Evolutionary conservation across 2,888 invertebrate species (phyloP).

Genomic region (Melipona beecheii): DNA sequence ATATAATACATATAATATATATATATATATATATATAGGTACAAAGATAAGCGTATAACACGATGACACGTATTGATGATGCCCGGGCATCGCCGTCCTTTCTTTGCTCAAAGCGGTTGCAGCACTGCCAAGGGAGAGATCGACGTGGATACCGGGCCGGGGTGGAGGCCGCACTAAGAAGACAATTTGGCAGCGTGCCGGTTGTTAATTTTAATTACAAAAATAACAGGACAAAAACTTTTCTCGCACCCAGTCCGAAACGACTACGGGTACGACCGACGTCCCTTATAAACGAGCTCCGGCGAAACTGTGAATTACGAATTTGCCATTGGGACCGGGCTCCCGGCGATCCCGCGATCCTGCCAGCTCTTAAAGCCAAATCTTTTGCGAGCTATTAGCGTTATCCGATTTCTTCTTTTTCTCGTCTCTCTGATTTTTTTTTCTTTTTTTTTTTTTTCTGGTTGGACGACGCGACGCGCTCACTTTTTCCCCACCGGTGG

Average conservation of each 20-base stretch:
- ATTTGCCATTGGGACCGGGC: conserved; percentile 42
- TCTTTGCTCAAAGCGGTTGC: conserved; percentile 51
- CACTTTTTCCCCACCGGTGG: not conserved
- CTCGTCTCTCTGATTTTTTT: not conserved
- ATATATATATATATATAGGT: not conserved
- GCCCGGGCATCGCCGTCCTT: conserved; percentile 80
- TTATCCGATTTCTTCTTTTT: not conserved
- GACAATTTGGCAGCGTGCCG: conserved; percentile 83
- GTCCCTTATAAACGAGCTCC: conserved; percentile 55
- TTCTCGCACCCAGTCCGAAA: conserved; percentile 35
- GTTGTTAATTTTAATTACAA: conserved; percentile 83
- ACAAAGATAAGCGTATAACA: conserved; percentile 69
- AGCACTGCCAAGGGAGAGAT: conserved; percentile 63
- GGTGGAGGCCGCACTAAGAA: conserved; percentile 75
- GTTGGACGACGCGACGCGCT: not conserved
- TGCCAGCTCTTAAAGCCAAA: conserved; percentile 52
- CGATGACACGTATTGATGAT: conserved; percentile 83
- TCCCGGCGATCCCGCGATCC: conserved; percentile 12
- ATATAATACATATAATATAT: conserved; percentile 39
- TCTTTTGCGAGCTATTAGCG: conserved; percentile 45
- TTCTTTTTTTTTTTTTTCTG: not conserved
- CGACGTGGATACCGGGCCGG: conserved; percentile 49
- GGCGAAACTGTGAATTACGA: conserved; percentile 50
- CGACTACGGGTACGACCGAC: not conserved
- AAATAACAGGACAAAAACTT: conserved; percentile 78